Base-by-base conservation (phyloP, 2,797 vertebrate genomes). In the Anniella stebbinsi region DNA sequence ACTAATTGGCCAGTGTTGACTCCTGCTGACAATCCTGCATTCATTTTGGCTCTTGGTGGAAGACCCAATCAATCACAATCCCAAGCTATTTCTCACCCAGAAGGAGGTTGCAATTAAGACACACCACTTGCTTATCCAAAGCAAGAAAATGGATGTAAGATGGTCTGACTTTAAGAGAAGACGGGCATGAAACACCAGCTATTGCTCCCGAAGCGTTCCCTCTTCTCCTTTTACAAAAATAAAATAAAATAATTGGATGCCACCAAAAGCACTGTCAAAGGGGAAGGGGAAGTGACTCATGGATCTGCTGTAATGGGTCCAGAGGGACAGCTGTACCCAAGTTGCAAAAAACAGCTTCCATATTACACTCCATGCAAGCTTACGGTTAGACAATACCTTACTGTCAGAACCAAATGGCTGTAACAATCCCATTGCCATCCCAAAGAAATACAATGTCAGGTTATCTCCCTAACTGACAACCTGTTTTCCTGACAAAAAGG, bases 41-140 rank as follows among this genome's bases (percentile, higher is more conserved):
- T 93, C 86, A 84, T 93, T 92, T 85, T 75, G 92, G 88, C 86
- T 94, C 88, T 86, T 93, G 87, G 45, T 63, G 87, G 91, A 94
- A 86, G 21, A 89, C 91, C 87, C 83, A 92, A 94, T 94, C 94
- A 85, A 92, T 94, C 95, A 92, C 84, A 54, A 89, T 89, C 89
- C 90, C 94, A 90, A 82, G 80, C 89, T 92, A 84, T 89, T 92
- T 80, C 25, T n/a, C 88, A 92, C 91, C 90, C 9, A 0, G 84
- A 93, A 89, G 93, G 92, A 92, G 84, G 78, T n/a, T 84, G 89
- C 93, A 95, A 96, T 96, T 94, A 97, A 93, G 95, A 91, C 86
- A 77, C 33, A 87, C 51, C 10, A 94, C 80, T 94, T 89, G 88
- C 93, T 90, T 84, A 90, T 81, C 91, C 75, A 63, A 28, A 76